Base-by-base conservation (phyloP, 2,797 vertebrate genomes). In the Borostomias antarcticus region DNA sequence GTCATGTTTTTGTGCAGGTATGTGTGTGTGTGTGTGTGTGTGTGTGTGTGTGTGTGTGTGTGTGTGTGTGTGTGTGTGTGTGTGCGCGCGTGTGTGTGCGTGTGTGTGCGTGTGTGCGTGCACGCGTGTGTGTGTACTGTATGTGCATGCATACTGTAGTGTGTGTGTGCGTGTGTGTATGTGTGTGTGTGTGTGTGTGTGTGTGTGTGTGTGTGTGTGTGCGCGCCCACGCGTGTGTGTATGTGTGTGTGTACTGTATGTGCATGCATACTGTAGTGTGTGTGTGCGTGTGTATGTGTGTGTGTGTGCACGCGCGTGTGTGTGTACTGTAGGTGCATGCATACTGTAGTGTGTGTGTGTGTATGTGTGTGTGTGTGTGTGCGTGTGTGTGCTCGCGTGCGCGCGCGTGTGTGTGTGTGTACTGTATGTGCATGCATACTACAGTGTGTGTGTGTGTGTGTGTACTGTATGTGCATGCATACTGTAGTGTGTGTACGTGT, bases 271-370 rank as follows among this genome's bases (percentile, higher is more conserved):
- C n/a, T n/a, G n/a, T n/a, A n/a, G 2, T 52, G 19, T 52, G 25
- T 52, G 50, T 52, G 21, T 23, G 9, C 25, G 37, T 64, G n/a
- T n/a, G 52, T 50, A 57, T 66, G 64, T 67, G 64, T 57, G 61
- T 65, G 70, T 62, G 63, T 76, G 74, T 58, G 66, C 66, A 17
- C n/a, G 40, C 63, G 51, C 51, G 40, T 63, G 29, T 58, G 48
- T 71, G 17, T 35, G 60, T 73, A 7, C 48, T 6, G 5, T 19
- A 21, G 19, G 23, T 25, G 21, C n/a, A 21, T n/a, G 19, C 11
- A 26, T 26, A n/a, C n/a, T n/a, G n/a, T n/a, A n/a, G 59, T 57
- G 29, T 67, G 50, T 66, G 62, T 75, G 77, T 61, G 69, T 69
- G 33, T 32, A 28, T 69, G 53, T 57, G 43, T 64, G 32, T 58